A percentile compares a stretch with the other conserved stretches of the same genome.
These are phyloP conservation scores for Gracilinanus agilis DNA, from an alignment of 2,113 vertebrate genomes.

Conservation along the genomic window DNA sequence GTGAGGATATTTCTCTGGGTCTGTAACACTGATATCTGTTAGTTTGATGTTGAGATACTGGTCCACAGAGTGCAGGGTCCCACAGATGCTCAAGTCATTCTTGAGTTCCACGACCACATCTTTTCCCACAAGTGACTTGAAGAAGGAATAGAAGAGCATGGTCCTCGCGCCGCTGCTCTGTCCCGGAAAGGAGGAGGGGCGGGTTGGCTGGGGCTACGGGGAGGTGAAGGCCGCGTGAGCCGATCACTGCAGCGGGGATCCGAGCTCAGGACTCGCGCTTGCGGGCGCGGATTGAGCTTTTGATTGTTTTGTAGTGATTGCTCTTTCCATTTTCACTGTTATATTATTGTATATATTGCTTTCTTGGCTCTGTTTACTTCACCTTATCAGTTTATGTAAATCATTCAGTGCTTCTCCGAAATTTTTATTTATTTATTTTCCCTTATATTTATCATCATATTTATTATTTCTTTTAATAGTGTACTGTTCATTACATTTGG, in stretches of 20 bases:
- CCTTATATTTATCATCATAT: not conserved
- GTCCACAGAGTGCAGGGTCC: too few relatives aligned
- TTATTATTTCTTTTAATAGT: not conserved
- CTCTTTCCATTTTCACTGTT: not conserved
- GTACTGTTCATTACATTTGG: not conserved
- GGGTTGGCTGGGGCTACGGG: not conserved
- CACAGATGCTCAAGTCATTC: constrained; percentile 95
- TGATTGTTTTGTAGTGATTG: not conserved
- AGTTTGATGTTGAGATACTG: constrained; percentile 97
- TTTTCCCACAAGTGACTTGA: constrained; percentile 96
- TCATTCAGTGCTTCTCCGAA: not conserved
- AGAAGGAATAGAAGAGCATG: constrained; percentile 95
- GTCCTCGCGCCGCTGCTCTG: not conserved
- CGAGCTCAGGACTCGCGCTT: constrained; percentile 10
- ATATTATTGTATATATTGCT: not conserved
- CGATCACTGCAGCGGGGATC: not conserved
- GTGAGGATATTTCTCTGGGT: constrained; percentile 96
- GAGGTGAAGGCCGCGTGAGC: not conserved
- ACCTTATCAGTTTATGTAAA: not conserved
- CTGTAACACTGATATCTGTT: constrained; percentile 96
- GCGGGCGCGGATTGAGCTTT: accelerated
- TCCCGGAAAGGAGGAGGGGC: not conserved
- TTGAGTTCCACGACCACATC: constrained; percentile 96
- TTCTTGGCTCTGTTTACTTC: not conserved
- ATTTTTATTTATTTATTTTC: too few relatives aligned